Percentiles rank a stretch among this genome's conserved stretches.
Conservation (phyloP, 2,797 vertebrate genomes). For the Apogon talboti region DNA sequence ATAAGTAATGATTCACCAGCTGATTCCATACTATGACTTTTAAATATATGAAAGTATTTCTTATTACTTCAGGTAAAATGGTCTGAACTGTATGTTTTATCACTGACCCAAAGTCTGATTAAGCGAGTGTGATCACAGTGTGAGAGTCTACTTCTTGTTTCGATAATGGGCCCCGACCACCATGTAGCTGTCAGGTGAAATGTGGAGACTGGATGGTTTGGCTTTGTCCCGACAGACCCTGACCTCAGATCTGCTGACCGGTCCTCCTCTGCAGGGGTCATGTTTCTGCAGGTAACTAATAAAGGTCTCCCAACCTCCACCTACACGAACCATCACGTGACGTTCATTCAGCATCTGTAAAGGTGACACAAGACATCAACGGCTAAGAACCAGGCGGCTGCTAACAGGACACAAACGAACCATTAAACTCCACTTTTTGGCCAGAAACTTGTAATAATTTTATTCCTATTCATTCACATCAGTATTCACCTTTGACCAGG, state of each 20-base stretch:
- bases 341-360: constrained; percentile 97
- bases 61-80: not conserved
- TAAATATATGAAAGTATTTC: too few species aligned
- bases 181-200: constrained; percentile 93
- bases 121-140: not conserved
- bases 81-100: not conserved
- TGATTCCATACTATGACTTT: too few species aligned
- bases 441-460: too few species aligned
- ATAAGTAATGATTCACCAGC: too few species aligned
- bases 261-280: constrained; percentile 92
- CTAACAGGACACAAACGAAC: too few species aligned
- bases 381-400: too few species aligned
- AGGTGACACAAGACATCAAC: constrained; percentile 6
- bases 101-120: constrained; percentile 4
- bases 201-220: constrained; percentile 84
- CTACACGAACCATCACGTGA: constrained; percentile 96
- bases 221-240: constrained; percentile 84
- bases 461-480: too few species aligned
- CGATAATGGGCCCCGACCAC: constrained; percentile 92
- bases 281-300: constrained; percentile 94
- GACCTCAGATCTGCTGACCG: constrained; percentile 84
- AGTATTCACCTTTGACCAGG: too few species aligned
- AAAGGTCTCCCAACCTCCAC: constrained; percentile 97
- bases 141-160: constrained; percentile 82
- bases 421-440: too few species aligned